Conservation (phyloP, 2,797 vertebrate species). For the Selene dorsalis region DNA sequence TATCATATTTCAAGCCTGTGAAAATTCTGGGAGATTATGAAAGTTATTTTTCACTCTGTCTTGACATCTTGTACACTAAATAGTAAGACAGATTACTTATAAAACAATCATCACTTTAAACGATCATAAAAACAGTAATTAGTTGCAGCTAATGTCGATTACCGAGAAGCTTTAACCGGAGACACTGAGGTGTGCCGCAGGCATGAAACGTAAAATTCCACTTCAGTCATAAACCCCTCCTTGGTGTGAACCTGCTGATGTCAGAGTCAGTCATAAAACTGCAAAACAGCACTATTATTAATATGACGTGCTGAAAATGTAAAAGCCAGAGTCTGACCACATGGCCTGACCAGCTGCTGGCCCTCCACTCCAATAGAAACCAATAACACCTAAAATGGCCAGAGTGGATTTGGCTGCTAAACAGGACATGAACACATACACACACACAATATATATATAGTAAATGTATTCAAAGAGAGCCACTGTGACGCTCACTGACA, state of each 20-base stretch:
- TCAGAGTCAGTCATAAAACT: conserved; percentile 58
- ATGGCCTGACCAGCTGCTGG: conserved; percentile 68
- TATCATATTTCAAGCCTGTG: not conserved
- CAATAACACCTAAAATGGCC: conserved; percentile 62
- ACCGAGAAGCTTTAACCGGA: conserved; percentile 1
- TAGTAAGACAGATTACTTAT: too few relatives aligned
- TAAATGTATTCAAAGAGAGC: conserved; percentile 30
- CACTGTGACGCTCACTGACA: conserved; percentile 52
- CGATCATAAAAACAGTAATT: not conserved
- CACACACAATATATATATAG: conserved; percentile 1
- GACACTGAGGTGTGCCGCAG: not conserved
- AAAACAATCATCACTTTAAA: not conserved
- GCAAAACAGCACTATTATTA: conserved; percentile 54
- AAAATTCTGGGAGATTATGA: not conserved
- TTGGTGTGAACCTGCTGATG: conserved; percentile 49
- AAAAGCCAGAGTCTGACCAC: conserved; percentile 61
- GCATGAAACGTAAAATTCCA: conserved; percentile 29
- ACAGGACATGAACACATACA: conserved; percentile 42
- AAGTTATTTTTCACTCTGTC: not conserved
- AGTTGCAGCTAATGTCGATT: not conserved
- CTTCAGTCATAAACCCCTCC: conserved; percentile 23
- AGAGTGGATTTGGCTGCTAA: conserved; percentile 52
- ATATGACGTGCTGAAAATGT: conserved; percentile 56
- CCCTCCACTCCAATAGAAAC: conserved; percentile 52
- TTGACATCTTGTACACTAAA: not conserved